A percentile compares a stretch with the other conserved stretches of the same genome.
Evolutionary conservation across 2,888 invertebrate species (phyloP).

Genomic region (Orthosia gracilis): DNA sequence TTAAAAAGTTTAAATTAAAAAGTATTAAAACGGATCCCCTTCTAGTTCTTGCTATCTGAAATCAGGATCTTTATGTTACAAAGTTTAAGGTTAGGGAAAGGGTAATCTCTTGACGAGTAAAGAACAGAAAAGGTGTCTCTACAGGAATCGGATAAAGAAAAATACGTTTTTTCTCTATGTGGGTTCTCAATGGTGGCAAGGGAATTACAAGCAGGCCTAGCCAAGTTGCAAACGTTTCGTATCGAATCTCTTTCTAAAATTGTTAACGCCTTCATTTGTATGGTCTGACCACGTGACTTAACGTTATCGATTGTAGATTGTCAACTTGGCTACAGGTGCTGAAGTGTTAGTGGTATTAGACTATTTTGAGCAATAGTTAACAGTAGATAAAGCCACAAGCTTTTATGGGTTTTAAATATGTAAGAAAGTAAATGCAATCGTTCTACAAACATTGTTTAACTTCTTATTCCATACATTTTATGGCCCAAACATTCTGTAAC

Average conservation of each 20-base stretch:
- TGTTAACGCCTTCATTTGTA: too few species aligned
- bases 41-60: slow-evolving; percentile 9
- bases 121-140: slow-evolving; percentile 16
- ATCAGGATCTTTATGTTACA: slow-evolving; percentile 15
- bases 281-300: too few species aligned
- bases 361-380: too few species aligned
- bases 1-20: slow-evolving; percentile 40
- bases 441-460: background rate
- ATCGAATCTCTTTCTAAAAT: too few species aligned
- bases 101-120: slow-evolving; percentile 1
- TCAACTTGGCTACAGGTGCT: too few species aligned
- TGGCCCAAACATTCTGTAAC: slow-evolving; percentile 13
- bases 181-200: background rate
- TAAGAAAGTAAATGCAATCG: too few species aligned
- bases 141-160: background rate
- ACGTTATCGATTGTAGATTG: too few species aligned
- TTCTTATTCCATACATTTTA: slow-evolving; percentile 7
- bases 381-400: too few species aligned
- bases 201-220: too few species aligned
- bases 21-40: slow-evolving; percentile 17
- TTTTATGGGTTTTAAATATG: too few species aligned
- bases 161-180: too few species aligned
- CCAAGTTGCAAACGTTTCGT: too few species aligned
- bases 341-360: background rate
- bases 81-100: slow-evolving; percentile 25